Evolutionary conservation across 2,113 vertebrate species (phyloP), one percentile per base, ranked within the genome.

Genomic region (Pomatostomus ruficeps): DNA sequence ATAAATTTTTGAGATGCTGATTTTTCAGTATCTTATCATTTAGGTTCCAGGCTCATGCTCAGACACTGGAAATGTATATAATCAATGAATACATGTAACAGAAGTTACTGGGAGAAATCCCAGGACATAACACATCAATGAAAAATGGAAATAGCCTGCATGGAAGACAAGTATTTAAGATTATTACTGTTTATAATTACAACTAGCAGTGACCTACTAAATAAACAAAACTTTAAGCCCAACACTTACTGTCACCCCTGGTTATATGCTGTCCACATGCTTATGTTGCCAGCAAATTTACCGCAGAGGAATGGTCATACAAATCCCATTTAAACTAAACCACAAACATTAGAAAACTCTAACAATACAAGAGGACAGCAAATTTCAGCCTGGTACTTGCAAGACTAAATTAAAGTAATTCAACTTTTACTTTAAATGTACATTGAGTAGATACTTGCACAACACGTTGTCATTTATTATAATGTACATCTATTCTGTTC

Each of bases 221-320:
- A 68, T 24, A 29, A 71, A 26, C 11, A 45, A 58, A 73, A 36
- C 23, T 21, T 63, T 59, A 21, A 40, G 40, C 31, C 24, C 70
- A 78, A 5, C 0, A 0, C 52, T 42, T 19, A 29, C 25, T 31
- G n/a, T 14, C 54, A 42, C 15, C 10, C 46, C n/a, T n/a, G 23
- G n/a, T 38, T 66, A 81, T 4, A 3, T 33, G 40, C 11, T 81
- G 36, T 49, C 82, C 23, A 42, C 25, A 15, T 8, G 15, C 24
- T 31, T 36, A 51, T 7, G 31, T 11, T 88, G 48, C 46, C 48
- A 80, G 52, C 29, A 72, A 73, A 46, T 57, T 58, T n/a, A 73
- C 38, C 35, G 16, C 20, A 24, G 31, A 67, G 48, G 10, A 66
- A 58, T 25, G 13, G 38, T 45, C 61, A 46, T 46, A 28, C 26